Conservation (phyloP, 92 coral and sea anemone genomes). For the Porites lobata region DNA sequence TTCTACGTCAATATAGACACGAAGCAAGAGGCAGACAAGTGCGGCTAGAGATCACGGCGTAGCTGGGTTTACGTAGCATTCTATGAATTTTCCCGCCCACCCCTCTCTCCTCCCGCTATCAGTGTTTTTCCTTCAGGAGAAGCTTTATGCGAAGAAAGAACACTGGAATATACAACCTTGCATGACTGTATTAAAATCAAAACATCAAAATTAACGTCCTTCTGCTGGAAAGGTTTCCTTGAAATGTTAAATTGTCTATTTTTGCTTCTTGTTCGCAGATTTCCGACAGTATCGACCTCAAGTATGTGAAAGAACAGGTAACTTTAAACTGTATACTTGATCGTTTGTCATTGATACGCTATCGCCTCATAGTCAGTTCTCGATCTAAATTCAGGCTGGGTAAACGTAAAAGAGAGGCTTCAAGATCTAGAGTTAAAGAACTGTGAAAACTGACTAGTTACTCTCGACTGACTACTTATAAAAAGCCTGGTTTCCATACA, state of each 20-base stretch:
- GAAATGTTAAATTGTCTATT: not conserved
- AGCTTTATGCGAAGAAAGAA: not conserved
- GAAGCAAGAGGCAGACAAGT: not conserved
- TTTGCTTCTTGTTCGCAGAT: slow-evolving; percentile 38
- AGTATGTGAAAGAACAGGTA: slow-evolving; percentile 87
- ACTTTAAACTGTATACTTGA: not conserved
- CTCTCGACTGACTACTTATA: no score
- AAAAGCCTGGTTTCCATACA: no score
- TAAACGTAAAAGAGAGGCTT: no score
- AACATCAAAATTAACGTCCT: no score
- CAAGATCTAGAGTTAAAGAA: no score
- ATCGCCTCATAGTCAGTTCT: no score
- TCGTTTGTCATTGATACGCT: no score
- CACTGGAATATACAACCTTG: not conserved
- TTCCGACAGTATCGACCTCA: slow-evolving; percentile 65
- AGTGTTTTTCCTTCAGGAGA: not conserved
- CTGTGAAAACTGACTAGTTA: no score
- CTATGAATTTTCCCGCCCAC: not conserved
- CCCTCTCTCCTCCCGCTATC: not conserved
- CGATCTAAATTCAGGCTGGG: no score
- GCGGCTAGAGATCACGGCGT: not conserved
- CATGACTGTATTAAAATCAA: not conserved
- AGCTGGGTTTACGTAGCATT: not conserved
- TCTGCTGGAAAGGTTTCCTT: no score
- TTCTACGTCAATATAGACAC: not conserved